A percentile compares a stretch with the other conserved stretches of the same genome.
These are phyloP conservation scores for Psettodes erumei DNA, from an alignment of 2,113 vertebrate genomes.

Conservation along the genomic window DNA sequence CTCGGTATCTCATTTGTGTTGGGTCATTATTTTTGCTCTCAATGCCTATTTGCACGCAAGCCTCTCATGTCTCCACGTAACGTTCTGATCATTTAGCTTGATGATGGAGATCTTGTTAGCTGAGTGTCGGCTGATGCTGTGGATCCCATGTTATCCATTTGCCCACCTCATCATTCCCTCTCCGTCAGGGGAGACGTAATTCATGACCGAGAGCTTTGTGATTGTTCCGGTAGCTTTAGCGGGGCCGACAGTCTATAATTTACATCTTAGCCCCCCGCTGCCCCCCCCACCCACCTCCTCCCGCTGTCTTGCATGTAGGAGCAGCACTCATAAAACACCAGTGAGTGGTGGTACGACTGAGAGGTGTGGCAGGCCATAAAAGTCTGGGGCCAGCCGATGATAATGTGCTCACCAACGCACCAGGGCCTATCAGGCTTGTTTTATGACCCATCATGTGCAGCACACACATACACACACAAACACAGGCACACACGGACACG, in stretches of 20 bases:
- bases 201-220: constrained; percentile 50
- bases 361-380: constrained; percentile 74
- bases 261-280: constrained; percentile 34
- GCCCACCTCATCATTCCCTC: constrained; percentile 44
- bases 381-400: constrained; percentile 71
- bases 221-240: constrained; percentile 53
- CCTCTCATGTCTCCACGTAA: constrained; percentile 2
- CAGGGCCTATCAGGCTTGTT: constrained; percentile 51
- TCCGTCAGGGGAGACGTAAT: constrained; percentile 26
- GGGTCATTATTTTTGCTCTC: constrained; percentile 10
- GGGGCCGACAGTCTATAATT: constrained; percentile 59
- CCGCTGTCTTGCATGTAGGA: constrained; percentile 52
- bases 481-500: neutral
- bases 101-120: constrained; percentile 21
- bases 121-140: constrained; percentile 3
- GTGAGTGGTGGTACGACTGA: constrained; percentile 43
- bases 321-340: constrained; percentile 70
- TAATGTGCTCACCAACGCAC: constrained; percentile 68
- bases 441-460: constrained; percentile 54
- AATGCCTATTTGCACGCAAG: neutral
- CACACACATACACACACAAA: constrained; percentile 3
- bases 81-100: neutral
- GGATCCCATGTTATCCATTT: constrained; percentile 33
- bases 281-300: neutral
- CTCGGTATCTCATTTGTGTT: constrained; percentile 1